Conservation (phyloP, 2,797 vertebrate species). For the Myioborus melanocephalus region DNA sequence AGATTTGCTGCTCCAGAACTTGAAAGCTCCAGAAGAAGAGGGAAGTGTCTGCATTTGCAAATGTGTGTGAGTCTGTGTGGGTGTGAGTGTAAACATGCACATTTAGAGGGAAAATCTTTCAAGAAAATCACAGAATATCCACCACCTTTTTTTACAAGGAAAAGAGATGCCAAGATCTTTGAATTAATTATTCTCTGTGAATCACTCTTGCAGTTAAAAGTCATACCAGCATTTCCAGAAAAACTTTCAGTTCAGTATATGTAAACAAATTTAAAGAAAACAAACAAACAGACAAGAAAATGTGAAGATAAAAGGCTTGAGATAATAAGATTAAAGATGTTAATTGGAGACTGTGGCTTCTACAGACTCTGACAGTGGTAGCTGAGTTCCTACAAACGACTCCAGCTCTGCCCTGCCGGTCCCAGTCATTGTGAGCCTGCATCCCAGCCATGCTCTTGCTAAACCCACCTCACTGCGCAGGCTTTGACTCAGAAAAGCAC, state of each 20-base stretch:
- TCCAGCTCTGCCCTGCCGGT: not conserved
- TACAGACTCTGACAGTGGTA: not conserved
- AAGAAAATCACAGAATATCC: slow-evolving; percentile 50
- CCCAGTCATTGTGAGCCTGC: not conserved
- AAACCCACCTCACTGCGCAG: not conserved
- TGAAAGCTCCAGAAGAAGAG: slow-evolving; percentile 20
- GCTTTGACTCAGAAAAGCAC: not conserved
- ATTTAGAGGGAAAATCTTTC: slow-evolving; percentile 34
- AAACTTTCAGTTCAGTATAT: not conserved
- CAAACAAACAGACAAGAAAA: slow-evolving; percentile 50
- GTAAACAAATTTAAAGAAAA: slow-evolving; percentile 54
- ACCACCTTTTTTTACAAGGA: slow-evolving; percentile 32
- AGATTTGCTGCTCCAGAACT: slow-evolving; percentile 1
- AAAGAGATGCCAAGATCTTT: slow-evolving; percentile 45
- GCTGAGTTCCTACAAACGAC: not conserved
- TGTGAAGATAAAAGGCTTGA: slow-evolving; percentile 44
- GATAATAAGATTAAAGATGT: slow-evolving; percentile 47
- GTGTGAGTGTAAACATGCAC: slow-evolving; percentile 41
- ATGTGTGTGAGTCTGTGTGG: slow-evolving; percentile 26
- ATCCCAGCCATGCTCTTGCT: not conserved
- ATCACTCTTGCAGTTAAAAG: slow-evolving; percentile 38
- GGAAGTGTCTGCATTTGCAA: slow-evolving; percentile 45
- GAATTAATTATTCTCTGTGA: slow-evolving; percentile 50
- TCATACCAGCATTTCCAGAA: slow-evolving; percentile 58
- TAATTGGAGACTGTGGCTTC: not conserved